Conservation (phyloP, 2,888 invertebrate species). For the Diplolepis rosae region DNA sequence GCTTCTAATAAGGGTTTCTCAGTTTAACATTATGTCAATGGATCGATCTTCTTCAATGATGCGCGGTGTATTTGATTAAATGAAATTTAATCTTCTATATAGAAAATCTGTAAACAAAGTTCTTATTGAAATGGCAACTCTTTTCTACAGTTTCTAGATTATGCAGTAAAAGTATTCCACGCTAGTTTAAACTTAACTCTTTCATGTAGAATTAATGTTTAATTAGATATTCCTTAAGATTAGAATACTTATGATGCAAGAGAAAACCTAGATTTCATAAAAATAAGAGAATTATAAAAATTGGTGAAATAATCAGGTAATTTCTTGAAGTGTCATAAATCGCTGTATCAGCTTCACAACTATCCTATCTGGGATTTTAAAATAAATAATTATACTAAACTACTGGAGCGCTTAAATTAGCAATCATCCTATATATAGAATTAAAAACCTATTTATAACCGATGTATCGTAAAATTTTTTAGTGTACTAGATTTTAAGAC, state of each 20-base stretch:
- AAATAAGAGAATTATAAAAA: not conserved
- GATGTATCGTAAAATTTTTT: not conserved
- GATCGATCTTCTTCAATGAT: too few species aligned
- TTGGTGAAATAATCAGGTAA: not conserved
- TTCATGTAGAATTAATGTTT: not conserved
- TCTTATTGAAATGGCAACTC: not conserved
- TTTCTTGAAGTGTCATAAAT: constrained; percentile 11
- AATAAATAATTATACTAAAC: not conserved
- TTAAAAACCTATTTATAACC: not conserved
- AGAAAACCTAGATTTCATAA: not conserved
- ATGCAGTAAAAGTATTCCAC: not conserved
- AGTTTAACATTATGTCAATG: too few species aligned
- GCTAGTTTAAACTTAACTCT: not conserved
- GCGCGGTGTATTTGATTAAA: too few species aligned
- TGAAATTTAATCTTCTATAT: too few species aligned
- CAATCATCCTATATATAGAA: not conserved
- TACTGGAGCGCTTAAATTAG: not conserved
- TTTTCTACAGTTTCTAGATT: not conserved
- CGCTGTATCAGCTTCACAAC: not conserved
- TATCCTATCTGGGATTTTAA: not conserved
- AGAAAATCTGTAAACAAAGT: not conserved
- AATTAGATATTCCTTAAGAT: not conserved
- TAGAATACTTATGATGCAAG: not conserved
- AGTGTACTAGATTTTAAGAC: not conserved
- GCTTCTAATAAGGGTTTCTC: too few species aligned